Percentiles rank a stretch among this genome's conserved stretches.
Conservation (phyloP, 2,113 vertebrate species). For the Tragulus kanchil region DNA sequence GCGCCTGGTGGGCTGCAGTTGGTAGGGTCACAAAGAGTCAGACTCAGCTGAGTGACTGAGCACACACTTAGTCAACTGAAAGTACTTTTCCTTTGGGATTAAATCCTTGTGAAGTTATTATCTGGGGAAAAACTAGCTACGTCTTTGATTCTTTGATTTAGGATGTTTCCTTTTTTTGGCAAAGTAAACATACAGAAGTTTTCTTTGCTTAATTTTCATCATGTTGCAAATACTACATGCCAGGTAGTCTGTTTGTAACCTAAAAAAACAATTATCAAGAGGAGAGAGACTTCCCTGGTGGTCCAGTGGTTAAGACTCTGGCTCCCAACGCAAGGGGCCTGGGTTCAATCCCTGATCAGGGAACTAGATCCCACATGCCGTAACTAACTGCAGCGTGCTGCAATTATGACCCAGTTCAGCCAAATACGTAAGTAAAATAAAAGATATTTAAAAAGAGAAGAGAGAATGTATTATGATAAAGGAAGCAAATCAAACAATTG, state of each 20-base stretch:
- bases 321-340: too few species aligned
- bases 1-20: neutral
- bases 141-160: conserved; percentile 26
- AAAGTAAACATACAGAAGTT: neutral
- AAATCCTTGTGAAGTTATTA: neutral
- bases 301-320: too few species aligned
- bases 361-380: too few species aligned
- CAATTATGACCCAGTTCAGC: too few species aligned
- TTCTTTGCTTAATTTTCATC: conserved; percentile 10
- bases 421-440: too few species aligned
- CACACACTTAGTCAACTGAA: neutral
- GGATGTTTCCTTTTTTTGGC: conserved; percentile 1
- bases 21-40: neutral
- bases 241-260: neutral
- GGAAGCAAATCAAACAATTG: neutral
- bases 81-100: neutral
- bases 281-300: neutral
- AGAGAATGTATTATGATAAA: neutral
- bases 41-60: neutral
- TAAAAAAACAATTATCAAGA: neutral
- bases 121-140: conserved; percentile 21
- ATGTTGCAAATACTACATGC: neutral
- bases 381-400: too few species aligned
- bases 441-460: neutral
- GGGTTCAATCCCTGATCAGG: too few species aligned